Evolutionary conservation across 1,140 invertebrate species (phyloP).

Genomic region (Cephus cinctus): DNA sequence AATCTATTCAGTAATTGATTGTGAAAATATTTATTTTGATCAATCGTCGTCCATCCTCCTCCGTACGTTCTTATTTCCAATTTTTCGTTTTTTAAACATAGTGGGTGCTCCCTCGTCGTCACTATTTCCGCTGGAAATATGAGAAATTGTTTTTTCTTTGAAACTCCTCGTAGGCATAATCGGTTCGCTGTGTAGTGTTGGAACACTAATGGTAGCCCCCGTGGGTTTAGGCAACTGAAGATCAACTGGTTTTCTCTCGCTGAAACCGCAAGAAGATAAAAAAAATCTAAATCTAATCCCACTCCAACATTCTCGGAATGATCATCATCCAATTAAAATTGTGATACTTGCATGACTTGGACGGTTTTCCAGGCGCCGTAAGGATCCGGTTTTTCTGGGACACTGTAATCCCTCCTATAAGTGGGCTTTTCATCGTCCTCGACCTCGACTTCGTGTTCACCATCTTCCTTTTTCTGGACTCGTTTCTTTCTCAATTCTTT

Average conservation of each 20-base stretch:
- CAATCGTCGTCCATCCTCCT: conserved; percentile 62
- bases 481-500: conserved; percentile 50
- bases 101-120: conserved; percentile 44
- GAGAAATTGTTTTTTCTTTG: conserved; percentile 62
- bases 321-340: not conserved
- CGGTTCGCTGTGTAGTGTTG: conserved; percentile 37
- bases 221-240: conserved; percentile 57
- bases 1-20: too few relatives aligned
- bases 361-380: conserved; percentile 68
- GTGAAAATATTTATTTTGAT: conserved; percentile 20
- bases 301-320: not conserved
- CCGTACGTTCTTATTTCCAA: conserved; percentile 60
- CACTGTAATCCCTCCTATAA: conserved; percentile 52
- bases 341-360: conserved; percentile 52
- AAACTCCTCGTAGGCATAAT: conserved; percentile 59
- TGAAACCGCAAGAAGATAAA: conserved; percentile 29
- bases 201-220: conserved; percentile 31
- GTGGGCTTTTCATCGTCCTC: conserved; percentile 49
- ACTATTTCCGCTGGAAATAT: conserved; percentile 53
- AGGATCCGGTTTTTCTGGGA: conserved; percentile 57
- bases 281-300: not conserved
- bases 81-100: conserved; percentile 68
- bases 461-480: conserved; percentile 34
- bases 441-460: conserved; percentile 28
- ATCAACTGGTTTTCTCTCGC: conserved; percentile 54